Conservation (phyloP, 2,113 vertebrate genomes). For the Tetrao urogallus region DNA sequence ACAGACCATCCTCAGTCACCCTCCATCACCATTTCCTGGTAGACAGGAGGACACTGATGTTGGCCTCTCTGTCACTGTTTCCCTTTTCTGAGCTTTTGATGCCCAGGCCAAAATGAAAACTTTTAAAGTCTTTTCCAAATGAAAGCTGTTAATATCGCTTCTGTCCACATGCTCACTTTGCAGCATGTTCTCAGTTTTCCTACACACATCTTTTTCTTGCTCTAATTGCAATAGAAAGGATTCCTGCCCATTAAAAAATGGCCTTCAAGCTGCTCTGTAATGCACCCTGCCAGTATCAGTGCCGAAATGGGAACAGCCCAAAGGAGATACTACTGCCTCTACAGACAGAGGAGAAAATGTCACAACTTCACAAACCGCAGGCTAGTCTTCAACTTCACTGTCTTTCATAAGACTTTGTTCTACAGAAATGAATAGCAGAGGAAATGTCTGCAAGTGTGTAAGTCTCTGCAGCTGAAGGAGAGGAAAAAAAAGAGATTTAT, state of each 20-base stretch:
- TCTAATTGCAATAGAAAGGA: neutral
- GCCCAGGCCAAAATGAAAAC: constrained; percentile 16
- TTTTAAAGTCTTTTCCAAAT: constrained; percentile 18
- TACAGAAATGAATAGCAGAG: constrained; percentile 23
- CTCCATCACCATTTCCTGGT: neutral
- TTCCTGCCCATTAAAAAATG: neutral
- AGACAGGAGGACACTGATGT: constrained; percentile 34
- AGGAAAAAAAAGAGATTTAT: constrained; percentile 1
- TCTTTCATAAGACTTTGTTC: neutral
- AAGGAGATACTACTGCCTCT: neutral
- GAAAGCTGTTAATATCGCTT: neutral
- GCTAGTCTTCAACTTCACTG: neutral
- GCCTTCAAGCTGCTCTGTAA: neutral
- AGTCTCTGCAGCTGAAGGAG: constrained; percentile 23
- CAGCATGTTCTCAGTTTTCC: constrained; percentile 28
- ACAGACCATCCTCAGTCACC: neutral
- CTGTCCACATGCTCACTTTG: neutral
- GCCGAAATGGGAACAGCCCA: neutral
- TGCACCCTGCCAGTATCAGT: neutral
- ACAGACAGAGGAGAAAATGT: neutral
- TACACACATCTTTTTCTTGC: neutral
- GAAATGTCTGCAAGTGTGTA: constrained; percentile 35
- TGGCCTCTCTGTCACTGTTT: neutral
- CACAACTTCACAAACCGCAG: neutral
- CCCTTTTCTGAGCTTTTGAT: constrained; percentile 15